Evolutionary conservation across 2,888 invertebrate species (phyloP).

Genomic region (Malacosoma neustria): DNA sequence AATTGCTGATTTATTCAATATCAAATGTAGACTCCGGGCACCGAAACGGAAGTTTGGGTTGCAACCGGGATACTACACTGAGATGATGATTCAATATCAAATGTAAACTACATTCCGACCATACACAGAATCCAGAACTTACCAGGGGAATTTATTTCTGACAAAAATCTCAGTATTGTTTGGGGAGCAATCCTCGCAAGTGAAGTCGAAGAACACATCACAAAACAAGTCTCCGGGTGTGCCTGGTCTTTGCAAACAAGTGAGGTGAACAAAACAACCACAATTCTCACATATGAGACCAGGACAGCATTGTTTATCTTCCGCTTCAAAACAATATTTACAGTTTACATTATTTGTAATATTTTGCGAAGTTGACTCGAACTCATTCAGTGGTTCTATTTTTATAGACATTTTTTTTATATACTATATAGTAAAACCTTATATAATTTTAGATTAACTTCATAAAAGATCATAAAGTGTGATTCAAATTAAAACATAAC

Average conservation of each 20-base stretch:
- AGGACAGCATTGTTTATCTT: constrained; percentile 72
- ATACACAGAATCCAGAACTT: too few species aligned
- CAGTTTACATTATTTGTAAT: constrained; percentile 35
- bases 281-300: constrained; percentile 78
- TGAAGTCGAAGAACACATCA: constrained; percentile 84
- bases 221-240: constrained; percentile 83
- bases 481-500: background rate
- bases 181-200: constrained; percentile 78
- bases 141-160: constrained; percentile 83
- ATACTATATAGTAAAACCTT: too few species aligned
- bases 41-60: too few species aligned
- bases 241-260: constrained; percentile 78
- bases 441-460: too few species aligned
- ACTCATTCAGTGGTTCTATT: background rate
- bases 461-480: too few species aligned
- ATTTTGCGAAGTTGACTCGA: background rate
- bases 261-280: constrained; percentile 75
- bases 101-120: too few species aligned
- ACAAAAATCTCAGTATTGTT: constrained; percentile 72
- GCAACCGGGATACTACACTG: too few species aligned
- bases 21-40: too few species aligned
- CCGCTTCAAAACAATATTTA: constrained; percentile 73
- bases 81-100: too few species aligned
- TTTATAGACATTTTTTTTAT: background rate
- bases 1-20: too few species aligned